These are phyloP conservation scores for Tenthredo livida DNA, from an alignment of 2,888 invertebrate species.

Conservation along the genomic window DNA sequence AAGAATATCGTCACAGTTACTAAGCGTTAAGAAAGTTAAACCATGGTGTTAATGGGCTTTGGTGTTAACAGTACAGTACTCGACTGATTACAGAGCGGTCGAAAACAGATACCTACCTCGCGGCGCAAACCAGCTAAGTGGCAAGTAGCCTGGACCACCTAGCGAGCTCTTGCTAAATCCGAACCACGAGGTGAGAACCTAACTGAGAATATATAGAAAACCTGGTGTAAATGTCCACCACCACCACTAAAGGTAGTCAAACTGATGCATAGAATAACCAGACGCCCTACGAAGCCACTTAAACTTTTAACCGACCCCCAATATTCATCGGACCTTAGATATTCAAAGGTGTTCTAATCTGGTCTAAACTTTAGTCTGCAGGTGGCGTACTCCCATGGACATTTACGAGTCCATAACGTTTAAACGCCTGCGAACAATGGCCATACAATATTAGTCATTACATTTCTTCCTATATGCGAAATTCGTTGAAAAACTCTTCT, in stretches of 20 bases:
- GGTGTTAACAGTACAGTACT: conserved; percentile 56
- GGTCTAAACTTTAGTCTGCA: conserved; percentile 34
- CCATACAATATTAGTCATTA: neutral
- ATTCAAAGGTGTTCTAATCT: conserved; percentile 45
- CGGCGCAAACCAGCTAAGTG: conserved; percentile 62
- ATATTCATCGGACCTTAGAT: conserved; percentile 5
- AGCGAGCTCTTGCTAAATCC: conserved; percentile 66
- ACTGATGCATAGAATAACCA: neutral
- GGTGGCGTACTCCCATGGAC: conserved; percentile 18
- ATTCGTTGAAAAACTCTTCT: neutral
- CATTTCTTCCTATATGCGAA: neutral
- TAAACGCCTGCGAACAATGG: conserved; percentile 39
- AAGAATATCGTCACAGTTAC: conserved; percentile 22
- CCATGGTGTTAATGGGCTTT: conserved; percentile 66
- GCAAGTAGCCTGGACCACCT: conserved; percentile 67
- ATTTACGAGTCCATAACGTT: neutral
- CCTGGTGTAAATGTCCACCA: conserved; percentile 31
- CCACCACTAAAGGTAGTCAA: neutral
- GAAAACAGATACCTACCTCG: conserved; percentile 61
- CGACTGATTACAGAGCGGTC: conserved; percentile 72
- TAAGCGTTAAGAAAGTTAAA: conserved; percentile 31
- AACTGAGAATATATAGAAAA: conserved; percentile 44
- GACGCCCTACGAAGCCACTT: conserved; percentile 24
- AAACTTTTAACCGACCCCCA: neutral
- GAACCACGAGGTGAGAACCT: conserved; percentile 56